A percentile compares a stretch with the other conserved stretches of the same genome.
phyloP scores from a whole-genome alignment of 2,888 invertebrate species.

The Apantesis nais region DNA sequence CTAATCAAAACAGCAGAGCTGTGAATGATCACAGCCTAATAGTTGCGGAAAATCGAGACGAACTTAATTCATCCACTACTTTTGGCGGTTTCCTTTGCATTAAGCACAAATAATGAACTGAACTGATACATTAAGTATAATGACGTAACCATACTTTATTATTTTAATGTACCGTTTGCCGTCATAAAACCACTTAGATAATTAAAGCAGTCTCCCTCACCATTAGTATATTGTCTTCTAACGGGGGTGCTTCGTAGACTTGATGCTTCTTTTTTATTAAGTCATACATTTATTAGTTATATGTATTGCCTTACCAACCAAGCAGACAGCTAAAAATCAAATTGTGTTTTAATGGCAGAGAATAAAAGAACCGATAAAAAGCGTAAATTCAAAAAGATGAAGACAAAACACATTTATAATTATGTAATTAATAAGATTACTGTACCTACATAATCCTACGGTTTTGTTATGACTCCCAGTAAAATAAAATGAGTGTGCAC shows the following conservation, averaged over 20 bases:
- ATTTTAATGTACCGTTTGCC: constrained; percentile 25
- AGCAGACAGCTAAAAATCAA: no score
- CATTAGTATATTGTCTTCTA: constrained; percentile 30
- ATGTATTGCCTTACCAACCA: neutral
- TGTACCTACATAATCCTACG: neutral
- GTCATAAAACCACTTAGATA: constrained; percentile 29
- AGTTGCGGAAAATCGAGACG: no score
- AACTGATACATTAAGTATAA: neutral
- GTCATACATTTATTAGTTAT: neutral
- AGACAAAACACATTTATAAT: no score
- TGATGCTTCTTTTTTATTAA: neutral
- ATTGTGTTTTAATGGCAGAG: no score
- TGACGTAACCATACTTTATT: constrained; percentile 16
- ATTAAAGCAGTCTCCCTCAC: constrained; percentile 27
- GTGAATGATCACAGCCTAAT: neutral
- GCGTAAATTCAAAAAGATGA: no score
- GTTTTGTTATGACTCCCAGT: neutral
- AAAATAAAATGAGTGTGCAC: neutral
- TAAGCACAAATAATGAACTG: neutral
- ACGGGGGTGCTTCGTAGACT: constrained; percentile 14
- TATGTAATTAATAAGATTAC: neutral
- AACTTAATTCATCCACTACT: neutral
- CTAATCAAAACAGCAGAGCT: neutral
- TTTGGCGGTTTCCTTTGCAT: neutral
- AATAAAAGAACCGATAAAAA: neutral